Evolutionary conservation across 2,888 invertebrate species (phyloP).

Genomic region (Dione vanillae): DNA sequence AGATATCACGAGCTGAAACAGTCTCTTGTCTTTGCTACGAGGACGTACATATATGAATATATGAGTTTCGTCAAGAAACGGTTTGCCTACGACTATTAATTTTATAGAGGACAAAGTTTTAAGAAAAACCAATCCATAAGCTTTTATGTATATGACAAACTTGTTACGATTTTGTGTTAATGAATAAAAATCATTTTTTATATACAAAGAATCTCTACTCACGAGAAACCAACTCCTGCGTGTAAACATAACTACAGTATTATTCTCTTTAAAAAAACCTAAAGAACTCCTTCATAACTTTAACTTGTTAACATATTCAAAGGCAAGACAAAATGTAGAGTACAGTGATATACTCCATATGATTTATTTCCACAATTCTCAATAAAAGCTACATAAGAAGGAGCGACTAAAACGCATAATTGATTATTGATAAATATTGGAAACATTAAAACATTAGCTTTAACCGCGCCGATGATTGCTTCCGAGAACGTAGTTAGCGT

Average conservation of each 20-base stretch:
- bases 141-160: neutral
- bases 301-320: too few relatives aligned
- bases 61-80: neutral
- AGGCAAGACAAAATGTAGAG: too few relatives aligned
- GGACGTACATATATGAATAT: neutral
- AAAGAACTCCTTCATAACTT: too few relatives aligned
- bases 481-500: constrained; percentile 22
- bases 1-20: too few relatives aligned
- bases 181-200: too few relatives aligned
- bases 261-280: too few relatives aligned
- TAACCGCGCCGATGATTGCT: constrained; percentile 7
- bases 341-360: too few relatives aligned
- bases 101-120: neutral
- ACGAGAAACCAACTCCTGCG: too few relatives aligned
- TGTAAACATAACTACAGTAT: too few relatives aligned
- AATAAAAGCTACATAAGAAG: neutral
- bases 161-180: too few relatives aligned
- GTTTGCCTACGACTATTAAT: neutral
- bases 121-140: neutral
- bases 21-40: neutral
- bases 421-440: neutral
- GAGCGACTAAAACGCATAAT: neutral
- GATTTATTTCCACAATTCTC: too few relatives aligned
- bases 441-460: constrained; percentile 16
- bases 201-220: too few relatives aligned